Conservation (phyloP, 2,113 vertebrate genomes). For the Ondatra zibethicus region DNA sequence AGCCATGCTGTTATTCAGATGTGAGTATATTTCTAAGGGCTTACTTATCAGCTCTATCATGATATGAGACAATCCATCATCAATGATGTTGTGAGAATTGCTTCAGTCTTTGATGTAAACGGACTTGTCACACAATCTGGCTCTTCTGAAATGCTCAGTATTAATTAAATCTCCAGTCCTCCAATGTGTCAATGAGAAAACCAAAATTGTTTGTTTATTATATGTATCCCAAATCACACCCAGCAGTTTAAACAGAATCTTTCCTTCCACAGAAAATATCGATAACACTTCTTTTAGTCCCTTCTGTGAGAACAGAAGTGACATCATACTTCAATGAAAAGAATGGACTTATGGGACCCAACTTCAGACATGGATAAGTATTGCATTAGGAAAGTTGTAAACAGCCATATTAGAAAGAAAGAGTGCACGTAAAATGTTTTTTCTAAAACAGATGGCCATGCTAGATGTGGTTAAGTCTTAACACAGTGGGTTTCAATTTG, state of each 20-base stretch:
- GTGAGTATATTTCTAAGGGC: not conserved
- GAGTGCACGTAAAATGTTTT: not conserved
- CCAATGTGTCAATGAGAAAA: not conserved
- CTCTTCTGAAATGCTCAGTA: not conserved
- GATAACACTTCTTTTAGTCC: not conserved
- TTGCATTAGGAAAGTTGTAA: not conserved
- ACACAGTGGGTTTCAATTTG: not conserved
- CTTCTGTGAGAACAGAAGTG: not conserved
- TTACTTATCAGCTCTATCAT: not conserved
- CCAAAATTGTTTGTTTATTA: not conserved
- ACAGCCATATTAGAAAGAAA: conserved; percentile 22
- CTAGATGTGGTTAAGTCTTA: not conserved
- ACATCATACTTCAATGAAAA: conserved; percentile 11
- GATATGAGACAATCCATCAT: not conserved
- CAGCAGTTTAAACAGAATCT: not conserved
- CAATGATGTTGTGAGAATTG: not conserved
- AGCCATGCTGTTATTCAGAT: not conserved
- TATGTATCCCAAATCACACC: not conserved
- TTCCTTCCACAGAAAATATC: not conserved
- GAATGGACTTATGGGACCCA: not conserved
- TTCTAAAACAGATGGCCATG: not conserved
- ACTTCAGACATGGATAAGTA: not conserved
- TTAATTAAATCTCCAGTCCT: not conserved
- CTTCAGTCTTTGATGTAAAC: conserved; percentile 37
- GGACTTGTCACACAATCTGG: not conserved